Base-by-base conservation (phyloP, 2,888 invertebrate species). In the Platerodrilus igneus region DNA sequence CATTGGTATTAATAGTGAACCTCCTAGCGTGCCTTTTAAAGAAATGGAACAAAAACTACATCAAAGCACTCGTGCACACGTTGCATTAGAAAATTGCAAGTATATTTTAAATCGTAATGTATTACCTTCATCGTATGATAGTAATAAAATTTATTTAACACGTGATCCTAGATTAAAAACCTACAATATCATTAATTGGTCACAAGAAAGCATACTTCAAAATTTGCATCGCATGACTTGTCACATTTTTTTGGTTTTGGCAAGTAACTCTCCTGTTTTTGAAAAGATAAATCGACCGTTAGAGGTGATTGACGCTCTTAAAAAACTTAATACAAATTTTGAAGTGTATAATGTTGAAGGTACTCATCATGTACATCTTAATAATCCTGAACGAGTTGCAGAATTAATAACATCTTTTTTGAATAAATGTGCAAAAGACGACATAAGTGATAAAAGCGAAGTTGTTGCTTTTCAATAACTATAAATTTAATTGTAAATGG, bases 131-230 rank as follows among this genome's bases (percentile, higher is more conserved):
- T 61, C 62, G 41, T 59, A 58, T 11, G 70, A 78, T 45, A 73
- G 76, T 0, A 74, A 73, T 28, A 78, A 76, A 54, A 77, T 73
- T 57, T 76, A 71, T 56, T 78, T 80, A 45, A 74, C 75, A 14
- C 71, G 82, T 26, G 86, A 86, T 58, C 71, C 74, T 1, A 71
- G 81, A 36, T 56, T 83, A 3, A 81, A 79, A 59, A 59, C 71
- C 39, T 59, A 74, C 72, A 1, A 69, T 74, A 0, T 78, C 69
- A 49, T 67, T 62, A 49, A 74, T 20, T 31, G 21, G 30, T 6
- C 30, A 10, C 14, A 26, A 11, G 20, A 30, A 21, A 26, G 15
- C 10, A 6, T 38, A 7, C 6, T 31, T 3, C 18, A 30, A 17
- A 11, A 11, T 19, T 20, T 20, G 1, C 5, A 20, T 8, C 23